Conservation (phyloP, 1,140 invertebrate species). For the Pollicipes pollicipes region DNA sequence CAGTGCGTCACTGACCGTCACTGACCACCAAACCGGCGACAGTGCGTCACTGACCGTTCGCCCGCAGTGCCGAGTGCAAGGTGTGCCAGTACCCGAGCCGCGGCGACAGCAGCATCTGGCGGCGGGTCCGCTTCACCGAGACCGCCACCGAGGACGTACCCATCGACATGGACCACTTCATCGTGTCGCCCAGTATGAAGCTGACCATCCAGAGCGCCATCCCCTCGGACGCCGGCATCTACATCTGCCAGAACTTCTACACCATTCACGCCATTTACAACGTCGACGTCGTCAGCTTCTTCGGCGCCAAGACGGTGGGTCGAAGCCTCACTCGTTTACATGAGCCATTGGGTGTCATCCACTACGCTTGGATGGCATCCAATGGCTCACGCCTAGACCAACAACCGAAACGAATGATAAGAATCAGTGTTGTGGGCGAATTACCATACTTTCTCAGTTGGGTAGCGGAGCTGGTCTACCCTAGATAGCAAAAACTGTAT, state of each 20-base stretch:
- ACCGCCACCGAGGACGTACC: background rate
- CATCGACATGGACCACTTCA: conserved; percentile 1
- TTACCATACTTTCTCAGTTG: too few relatives aligned
- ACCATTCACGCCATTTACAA: background rate
- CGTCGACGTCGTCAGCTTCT: background rate
- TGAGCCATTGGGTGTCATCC: too few relatives aligned
- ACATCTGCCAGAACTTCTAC: background rate
- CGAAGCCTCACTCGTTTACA: too few relatives aligned
- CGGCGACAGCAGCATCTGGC: background rate
- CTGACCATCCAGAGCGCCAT: background rate
- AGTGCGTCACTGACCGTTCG: background rate
- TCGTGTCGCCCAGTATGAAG: background rate
- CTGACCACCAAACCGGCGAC: too few relatives aligned
- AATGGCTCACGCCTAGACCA: too few relatives aligned
- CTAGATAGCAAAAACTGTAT: too few relatives aligned
- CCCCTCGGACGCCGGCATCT: background rate
- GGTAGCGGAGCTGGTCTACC: too few relatives aligned
- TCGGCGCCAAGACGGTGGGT: background rate
- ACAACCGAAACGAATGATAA: too few relatives aligned
- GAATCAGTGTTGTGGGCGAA: too few relatives aligned
- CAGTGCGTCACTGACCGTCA: too few relatives aligned
- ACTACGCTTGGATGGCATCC: too few relatives aligned
- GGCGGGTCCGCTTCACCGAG: background rate
- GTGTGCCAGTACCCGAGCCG: conserved; percentile 1
- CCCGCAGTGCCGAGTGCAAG: background rate